Percentiles rank a stretch among this genome's conserved stretches.
Conservation (phyloP, 2,113 vertebrate genomes). For the Octodon degus region DNA sequence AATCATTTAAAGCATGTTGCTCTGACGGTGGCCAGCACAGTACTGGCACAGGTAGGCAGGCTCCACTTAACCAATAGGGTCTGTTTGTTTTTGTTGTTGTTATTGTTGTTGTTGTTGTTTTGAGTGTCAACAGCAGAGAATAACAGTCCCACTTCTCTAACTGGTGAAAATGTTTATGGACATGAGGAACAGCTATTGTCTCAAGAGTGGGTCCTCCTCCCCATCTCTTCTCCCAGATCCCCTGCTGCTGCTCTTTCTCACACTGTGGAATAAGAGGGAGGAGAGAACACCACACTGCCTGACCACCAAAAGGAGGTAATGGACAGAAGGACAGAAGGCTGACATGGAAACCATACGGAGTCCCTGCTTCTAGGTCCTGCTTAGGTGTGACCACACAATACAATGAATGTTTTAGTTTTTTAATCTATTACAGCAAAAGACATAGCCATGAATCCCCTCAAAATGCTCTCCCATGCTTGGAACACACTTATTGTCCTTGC, state of each 20-base stretch:
- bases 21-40: neutral
- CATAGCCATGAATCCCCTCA: neutral
- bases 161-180: neutral
- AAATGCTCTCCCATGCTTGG: neutral
- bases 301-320: neutral
- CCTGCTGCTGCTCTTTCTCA: neutral
- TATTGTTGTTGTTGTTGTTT: too few relatives aligned
- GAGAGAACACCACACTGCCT: neutral
- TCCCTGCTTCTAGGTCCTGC: neutral
- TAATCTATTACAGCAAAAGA: neutral
- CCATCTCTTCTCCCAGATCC: neutral
- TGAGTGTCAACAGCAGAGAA: neutral
- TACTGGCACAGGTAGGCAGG: neutral
- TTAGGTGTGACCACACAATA: neutral
- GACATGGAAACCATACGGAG: neutral
- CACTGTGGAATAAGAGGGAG: neutral
- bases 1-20: neutral
- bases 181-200: neutral
- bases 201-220: neutral
- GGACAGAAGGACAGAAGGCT: neutral
- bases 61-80: constrained; percentile 31
- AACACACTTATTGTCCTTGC: neutral
- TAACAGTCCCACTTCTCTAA: neutral
- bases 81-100: neutral
- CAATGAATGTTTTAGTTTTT: neutral